Percentiles rank a stretch among this genome's conserved stretches.
Conservation (phyloP, 2,888 invertebrate genomes). For the Philopedon plagiatum region DNA sequence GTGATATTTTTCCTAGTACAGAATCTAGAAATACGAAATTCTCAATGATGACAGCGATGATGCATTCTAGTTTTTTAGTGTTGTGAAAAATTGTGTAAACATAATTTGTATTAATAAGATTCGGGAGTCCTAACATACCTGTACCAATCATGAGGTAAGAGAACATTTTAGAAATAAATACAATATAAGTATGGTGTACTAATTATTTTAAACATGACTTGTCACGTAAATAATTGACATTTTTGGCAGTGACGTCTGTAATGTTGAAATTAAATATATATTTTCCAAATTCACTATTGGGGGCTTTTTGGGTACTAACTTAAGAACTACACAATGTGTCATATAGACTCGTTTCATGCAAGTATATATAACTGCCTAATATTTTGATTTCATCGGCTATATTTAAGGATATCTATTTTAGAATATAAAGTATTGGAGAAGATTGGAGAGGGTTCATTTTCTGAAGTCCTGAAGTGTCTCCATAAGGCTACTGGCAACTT, state of each 20-base stretch:
- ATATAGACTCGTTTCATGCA: conserved; percentile 33
- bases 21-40: too few relatives aligned
- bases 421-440: conserved; percentile 76
- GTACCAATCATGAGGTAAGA: too few relatives aligned
- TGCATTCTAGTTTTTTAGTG: too few relatives aligned
- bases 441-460: conserved; percentile 81
- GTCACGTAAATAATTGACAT: background rate
- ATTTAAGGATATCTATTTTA: conserved; percentile 56
- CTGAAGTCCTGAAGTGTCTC: conserved; percentile 78
- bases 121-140: too few relatives aligned
- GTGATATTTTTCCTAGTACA: too few relatives aligned
- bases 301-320: background rate
- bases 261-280: conserved; percentile 2
- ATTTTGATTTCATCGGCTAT: background rate
- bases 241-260: conserved; percentile 24
- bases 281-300: conserved; percentile 6
- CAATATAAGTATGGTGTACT: too few relatives aligned
- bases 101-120: too few relatives aligned
- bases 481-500: conserved; percentile 71
- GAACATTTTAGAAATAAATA: too few relatives aligned
- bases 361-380: conserved; percentile 5
- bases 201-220: background rate
- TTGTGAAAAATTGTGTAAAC: too few relatives aligned
- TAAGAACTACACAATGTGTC: background rate
- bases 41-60: too few relatives aligned